Conservation (phyloP, 1,140 invertebrate genomes). For the Delia radicum region DNA sequence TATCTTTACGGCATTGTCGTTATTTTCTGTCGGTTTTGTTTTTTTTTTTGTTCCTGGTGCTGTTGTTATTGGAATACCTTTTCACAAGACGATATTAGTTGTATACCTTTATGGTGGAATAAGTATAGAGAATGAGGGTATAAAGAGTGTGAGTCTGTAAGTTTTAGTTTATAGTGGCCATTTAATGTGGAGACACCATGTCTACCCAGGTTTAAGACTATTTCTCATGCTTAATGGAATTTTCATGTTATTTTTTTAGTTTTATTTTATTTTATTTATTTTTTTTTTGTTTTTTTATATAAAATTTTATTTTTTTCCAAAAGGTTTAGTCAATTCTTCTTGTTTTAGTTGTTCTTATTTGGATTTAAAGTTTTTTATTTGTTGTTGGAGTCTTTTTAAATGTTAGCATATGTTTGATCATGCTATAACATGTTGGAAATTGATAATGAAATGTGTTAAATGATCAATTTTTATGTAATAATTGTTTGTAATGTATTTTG, state of each 20-base stretch:
- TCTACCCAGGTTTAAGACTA: slow-evolving; percentile 33
- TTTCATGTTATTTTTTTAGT: no score
- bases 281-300: slow-evolving; percentile 34
- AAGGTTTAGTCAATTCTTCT: neutral
- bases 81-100: neutral
- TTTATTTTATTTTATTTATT: no score
- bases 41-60: neutral
- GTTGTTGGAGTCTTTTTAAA: neutral
- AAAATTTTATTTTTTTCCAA: neutral
- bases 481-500: slow-evolving; percentile 3
- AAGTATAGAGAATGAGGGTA: no score
- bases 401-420: slow-evolving; percentile 19
- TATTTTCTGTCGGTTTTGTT: neutral
- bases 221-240: slow-evolving; percentile 46
- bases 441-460: slow-evolving; percentile 23
- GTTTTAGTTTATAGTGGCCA: slow-evolving; percentile 9
- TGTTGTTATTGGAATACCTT: slow-evolving; percentile 9
- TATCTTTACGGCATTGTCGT: slow-evolving; percentile 46
- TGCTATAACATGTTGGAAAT: slow-evolving; percentile 7
- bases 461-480: slow-evolving; percentile 17
- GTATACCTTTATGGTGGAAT: neutral
- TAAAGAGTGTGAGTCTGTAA: slow-evolving; percentile 1
- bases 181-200: slow-evolving; percentile 43
- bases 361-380: slow-evolving; percentile 11
- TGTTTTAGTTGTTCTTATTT: neutral